Percentiles rank a stretch among this genome's conserved stretches.
These are phyloP conservation scores for Spodoptera picta DNA, from an alignment of 2,888 invertebrate species.

Conservation along the genomic window DNA sequence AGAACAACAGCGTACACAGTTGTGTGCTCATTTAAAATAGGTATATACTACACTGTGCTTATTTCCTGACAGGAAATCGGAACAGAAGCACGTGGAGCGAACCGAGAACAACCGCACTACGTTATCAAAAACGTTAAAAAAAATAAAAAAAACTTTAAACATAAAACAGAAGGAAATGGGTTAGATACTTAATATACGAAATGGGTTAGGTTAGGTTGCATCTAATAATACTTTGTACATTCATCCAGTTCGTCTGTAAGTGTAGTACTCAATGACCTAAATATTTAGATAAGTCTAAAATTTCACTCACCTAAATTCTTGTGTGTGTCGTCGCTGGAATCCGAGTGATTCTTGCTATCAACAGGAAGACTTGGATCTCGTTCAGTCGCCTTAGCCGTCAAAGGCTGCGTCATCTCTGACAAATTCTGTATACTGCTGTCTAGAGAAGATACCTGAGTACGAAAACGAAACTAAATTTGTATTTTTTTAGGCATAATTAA, in stretches of 20 bases:
- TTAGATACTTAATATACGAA: too few relatives aligned
- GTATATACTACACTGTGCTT: too few relatives aligned
- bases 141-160: too few relatives aligned
- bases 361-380: conserved; percentile 69
- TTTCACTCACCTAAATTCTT: conserved; percentile 78
- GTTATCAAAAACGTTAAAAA: too few relatives aligned
- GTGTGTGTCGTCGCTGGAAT: conserved; percentile 84
- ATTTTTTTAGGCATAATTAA: neutral
- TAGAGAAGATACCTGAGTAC: conserved; percentile 81
- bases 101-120: too few relatives aligned
- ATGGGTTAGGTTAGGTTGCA: too few relatives aligned
- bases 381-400: conserved; percentile 81
- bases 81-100: too few relatives aligned
- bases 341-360: conserved; percentile 74
- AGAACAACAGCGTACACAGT: too few relatives aligned
- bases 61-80: too few relatives aligned
- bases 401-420: conserved; percentile 83
- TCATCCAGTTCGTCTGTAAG: neutral
- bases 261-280: neutral
- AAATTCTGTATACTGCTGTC: conserved; percentile 86
- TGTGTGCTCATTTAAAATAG: too few relatives aligned
- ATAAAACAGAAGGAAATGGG: too few relatives aligned
- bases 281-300: conserved; percentile 4
- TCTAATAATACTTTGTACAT: neutral
- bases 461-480: conserved; percentile 10